Percentiles rank a stretch among this genome's conserved stretches.
These are phyloP conservation scores for Silurus lanzhouensis DNA, from an alignment of 2,797 vertebrate genomes.

Conservation along the genomic window DNA sequence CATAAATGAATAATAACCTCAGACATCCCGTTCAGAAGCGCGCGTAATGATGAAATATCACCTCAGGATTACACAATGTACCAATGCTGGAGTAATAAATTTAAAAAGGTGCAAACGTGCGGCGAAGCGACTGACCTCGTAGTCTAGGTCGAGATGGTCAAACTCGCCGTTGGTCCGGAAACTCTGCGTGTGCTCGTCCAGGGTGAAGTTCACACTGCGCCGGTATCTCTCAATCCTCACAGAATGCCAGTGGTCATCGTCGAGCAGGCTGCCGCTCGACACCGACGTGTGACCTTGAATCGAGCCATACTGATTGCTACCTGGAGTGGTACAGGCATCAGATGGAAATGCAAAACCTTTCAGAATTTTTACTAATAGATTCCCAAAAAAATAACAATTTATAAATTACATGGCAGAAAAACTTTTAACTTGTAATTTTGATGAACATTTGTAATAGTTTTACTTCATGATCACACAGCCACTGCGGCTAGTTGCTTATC, in stretches of 20 bases:
- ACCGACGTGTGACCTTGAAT: slow-evolving; percentile 92
- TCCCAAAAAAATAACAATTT: too few species aligned
- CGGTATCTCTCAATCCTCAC: slow-evolving; percentile 87
- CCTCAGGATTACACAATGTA: neutral
- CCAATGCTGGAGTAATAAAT: neutral
- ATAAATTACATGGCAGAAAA: too few species aligned
- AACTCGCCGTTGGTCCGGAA: slow-evolving; percentile 97
- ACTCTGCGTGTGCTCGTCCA: slow-evolving; percentile 86
- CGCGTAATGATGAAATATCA: slow-evolving; percentile 27
- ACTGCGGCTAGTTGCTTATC: neutral
- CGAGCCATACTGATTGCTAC: slow-evolving; percentile 92
- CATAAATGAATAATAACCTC: slow-evolving; percentile 27
- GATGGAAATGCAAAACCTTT: neutral
- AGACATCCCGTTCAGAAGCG: neutral
- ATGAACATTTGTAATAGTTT: too few species aligned
- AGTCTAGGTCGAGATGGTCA: slow-evolving; percentile 93
- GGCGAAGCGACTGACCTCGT: slow-evolving; percentile 79
- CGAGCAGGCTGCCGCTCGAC: slow-evolving; percentile 88
- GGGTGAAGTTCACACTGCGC: slow-evolving; percentile 90
- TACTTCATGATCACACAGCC: neutral
- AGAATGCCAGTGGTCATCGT: slow-evolving; percentile 96
- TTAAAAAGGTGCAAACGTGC: neutral
- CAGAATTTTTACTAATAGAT: neutral
- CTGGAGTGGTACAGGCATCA: slow-evolving; percentile 61
- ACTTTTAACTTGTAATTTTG: too few species aligned